Evolutionary conservation across 1,140 invertebrate species (phyloP).

Genomic region (Metaphire vulgaris): DNA sequence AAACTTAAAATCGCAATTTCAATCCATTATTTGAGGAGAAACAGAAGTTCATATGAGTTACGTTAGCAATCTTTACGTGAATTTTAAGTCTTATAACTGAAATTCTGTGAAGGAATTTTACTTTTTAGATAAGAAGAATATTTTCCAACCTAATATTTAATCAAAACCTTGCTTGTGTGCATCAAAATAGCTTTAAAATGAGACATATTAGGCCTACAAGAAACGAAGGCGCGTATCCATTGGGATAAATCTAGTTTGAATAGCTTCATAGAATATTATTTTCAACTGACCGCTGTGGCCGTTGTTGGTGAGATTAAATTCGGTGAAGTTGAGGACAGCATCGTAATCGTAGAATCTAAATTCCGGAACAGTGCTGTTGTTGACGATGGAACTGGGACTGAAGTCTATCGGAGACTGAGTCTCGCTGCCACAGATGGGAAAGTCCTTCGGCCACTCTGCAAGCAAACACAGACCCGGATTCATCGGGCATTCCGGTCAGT

Average conservation of each 20-base stretch:
- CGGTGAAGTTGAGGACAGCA: not conserved
- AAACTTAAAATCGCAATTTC: no score
- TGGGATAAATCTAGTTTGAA: not conserved
- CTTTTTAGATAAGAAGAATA: no score
- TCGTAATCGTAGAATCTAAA: not conserved
- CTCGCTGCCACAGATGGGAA: not conserved
- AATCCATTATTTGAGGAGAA: no score
- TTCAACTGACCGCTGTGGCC: slow-evolving; percentile 11
- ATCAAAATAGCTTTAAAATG: not conserved
- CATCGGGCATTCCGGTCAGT: not conserved
- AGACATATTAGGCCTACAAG: not conserved
- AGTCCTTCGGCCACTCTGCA: not conserved
- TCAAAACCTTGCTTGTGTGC: not conserved
- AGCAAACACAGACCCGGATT: not conserved
- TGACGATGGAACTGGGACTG: not conserved
- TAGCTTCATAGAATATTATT: no score
- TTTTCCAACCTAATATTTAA: no score
- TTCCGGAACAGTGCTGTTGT: not conserved
- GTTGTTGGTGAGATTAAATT: slow-evolving; percentile 1
- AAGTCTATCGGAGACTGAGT: not conserved
- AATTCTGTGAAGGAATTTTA: no score
- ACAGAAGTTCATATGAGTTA: no score
- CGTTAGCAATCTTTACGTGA: no score
- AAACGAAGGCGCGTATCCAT: not conserved
- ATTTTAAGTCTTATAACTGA: no score